Evolutionary conservation across 2,113 vertebrate genomes (phyloP).

Genomic region (Pionites leucogaster): DNA sequence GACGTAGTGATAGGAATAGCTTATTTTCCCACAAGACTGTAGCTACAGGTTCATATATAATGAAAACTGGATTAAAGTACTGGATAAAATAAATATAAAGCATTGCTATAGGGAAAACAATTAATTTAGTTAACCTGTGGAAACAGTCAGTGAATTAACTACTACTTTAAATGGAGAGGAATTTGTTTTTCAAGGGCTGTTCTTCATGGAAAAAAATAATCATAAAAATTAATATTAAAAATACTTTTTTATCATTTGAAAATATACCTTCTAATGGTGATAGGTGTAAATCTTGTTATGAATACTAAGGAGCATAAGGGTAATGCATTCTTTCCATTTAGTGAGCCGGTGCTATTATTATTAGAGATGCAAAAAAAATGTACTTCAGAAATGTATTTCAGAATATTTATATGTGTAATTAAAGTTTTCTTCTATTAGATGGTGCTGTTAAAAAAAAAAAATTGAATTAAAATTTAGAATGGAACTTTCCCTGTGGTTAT

Average conservation of each 20-base stretch:
- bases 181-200: neutral
- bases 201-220: conserved; percentile 29
- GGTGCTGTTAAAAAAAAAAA: neutral
- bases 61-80: neutral
- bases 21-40: neutral
- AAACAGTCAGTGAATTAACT: neutral
- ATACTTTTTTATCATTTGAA: neutral
- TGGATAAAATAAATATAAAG: neutral
- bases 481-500: neutral
- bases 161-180: neutral
- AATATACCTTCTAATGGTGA: neutral
- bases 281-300: neutral
- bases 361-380: neutral
- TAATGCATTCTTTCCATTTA: neutral
- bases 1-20: neutral
- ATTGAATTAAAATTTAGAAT: neutral
- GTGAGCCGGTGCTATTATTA: neutral
- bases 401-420: neutral
- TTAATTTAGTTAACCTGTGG: neutral
- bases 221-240: neutral
- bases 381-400: neutral
- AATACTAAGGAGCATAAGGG: neutral
- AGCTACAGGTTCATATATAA: neutral
- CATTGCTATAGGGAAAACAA: neutral
- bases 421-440: neutral